Evolutionary conservation across 2,888 invertebrate species (phyloP).

Genomic region (Ornithoptera priamus): DNA sequence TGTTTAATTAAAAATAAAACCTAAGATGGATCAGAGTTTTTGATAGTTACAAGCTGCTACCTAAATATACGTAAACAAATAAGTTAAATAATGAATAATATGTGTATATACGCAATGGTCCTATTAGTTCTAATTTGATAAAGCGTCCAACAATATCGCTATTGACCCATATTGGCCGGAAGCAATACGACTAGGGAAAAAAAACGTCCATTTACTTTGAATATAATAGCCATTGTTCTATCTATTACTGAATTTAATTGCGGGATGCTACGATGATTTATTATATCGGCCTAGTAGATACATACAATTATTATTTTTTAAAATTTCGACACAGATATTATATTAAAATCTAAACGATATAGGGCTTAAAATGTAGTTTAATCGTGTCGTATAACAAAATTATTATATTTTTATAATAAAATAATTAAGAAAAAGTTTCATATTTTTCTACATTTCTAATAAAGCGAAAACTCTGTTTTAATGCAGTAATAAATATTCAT

Average conservation of each 20-base stretch:
- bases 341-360: neutral
- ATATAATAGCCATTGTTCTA: constrained; percentile 77
- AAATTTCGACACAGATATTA: neutral
- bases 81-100: neutral
- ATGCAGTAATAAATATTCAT: too few relatives aligned
- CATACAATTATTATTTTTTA: neutral
- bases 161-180: constrained; percentile 62
- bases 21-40: too few relatives aligned
- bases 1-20: too few relatives aligned
- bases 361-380: neutral
- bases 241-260: constrained; percentile 64
- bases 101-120: too few relatives aligned
- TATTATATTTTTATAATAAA: neutral
- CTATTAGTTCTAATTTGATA: constrained; percentile 41
- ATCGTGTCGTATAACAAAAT: neutral
- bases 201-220: constrained; percentile 69
- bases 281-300: constrained; percentile 38
- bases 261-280: constrained; percentile 69
- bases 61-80: too few relatives aligned
- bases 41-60: too few relatives aligned
- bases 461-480: too few relatives aligned
- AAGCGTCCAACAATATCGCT: constrained; percentile 56
- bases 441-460: too few relatives aligned
- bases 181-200: constrained; percentile 61
- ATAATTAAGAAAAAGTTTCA: too few relatives aligned